phyloP scores from a whole-genome alignment of 2,888 invertebrate species.

The Sphaeridia pumilis region DNA sequence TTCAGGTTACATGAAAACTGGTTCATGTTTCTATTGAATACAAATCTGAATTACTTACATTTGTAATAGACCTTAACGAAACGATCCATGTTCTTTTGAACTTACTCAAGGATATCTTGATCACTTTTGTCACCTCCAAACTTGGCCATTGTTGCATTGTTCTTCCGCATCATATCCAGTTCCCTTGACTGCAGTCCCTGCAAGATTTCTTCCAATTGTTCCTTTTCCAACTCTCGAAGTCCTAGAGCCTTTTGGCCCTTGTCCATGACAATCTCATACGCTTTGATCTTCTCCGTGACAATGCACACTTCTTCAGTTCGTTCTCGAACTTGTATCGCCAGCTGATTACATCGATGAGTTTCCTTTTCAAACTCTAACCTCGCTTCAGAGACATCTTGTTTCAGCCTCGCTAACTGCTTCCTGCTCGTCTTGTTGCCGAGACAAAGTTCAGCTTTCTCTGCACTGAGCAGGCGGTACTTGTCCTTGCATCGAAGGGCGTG shows the following conservation, averaged over 20 bases:
- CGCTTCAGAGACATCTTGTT: constrained; percentile 19
- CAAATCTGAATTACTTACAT: constrained; percentile 3
- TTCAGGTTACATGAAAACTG: too few species aligned
- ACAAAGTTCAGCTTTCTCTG: constrained; percentile 24
- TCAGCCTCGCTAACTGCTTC: constrained; percentile 21
- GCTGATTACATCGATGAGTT: constrained; percentile 16
- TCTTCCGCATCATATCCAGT: not conserved
- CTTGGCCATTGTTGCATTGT: constrained; percentile 4
- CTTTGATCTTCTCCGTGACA: constrained; percentile 26
- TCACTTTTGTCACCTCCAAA: not conserved
- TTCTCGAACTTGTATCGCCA: constrained; percentile 23
- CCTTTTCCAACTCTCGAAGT: constrained; percentile 26
- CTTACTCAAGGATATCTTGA: not conserved
- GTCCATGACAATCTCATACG: constrained; percentile 25
- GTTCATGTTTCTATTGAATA: constrained; percentile 1
- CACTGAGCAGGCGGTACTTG: constrained; percentile 21
- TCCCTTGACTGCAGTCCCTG: constrained; percentile 25
- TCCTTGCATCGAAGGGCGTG: constrained; percentile 26
- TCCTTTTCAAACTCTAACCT: constrained; percentile 22
- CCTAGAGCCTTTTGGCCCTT: constrained; percentile 24
- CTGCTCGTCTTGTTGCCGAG: constrained; percentile 23
- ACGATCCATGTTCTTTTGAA: too few species aligned
- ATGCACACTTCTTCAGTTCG: constrained; percentile 31
- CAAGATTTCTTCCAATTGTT: constrained; percentile 20
- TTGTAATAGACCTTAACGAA: too few species aligned